These are phyloP conservation scores for Drosophila suzukii DNA, from an alignment of 1,140 invertebrate species.

Conservation along the genomic window DNA sequence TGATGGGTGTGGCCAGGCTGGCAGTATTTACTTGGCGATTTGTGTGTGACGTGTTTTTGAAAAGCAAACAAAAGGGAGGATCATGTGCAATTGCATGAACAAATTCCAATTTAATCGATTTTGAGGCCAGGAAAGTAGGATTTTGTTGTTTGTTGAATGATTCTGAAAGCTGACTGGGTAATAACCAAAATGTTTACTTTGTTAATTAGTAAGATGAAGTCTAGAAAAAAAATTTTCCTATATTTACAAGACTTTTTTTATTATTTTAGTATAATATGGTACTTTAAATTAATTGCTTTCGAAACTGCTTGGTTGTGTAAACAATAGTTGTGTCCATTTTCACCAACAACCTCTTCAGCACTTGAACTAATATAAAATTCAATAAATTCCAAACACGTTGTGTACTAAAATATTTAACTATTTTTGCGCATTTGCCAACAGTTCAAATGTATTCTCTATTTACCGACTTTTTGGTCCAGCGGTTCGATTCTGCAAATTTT, in stretches of 20 bases:
- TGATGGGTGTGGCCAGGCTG: conserved; percentile 37
- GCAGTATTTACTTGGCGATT: conserved; percentile 30
- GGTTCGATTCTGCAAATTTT: conserved; percentile 5
- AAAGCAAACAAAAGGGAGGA: conserved; percentile 14
- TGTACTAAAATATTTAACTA: conserved; percentile 18
- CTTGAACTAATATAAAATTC: conserved; percentile 11
- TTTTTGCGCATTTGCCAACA: conserved; percentile 7
- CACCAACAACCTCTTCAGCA: not conserved
- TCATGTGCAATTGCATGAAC: not conserved
- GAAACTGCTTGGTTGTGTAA: not conserved
- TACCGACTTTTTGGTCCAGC: conserved; percentile 30
- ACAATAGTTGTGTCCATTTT: not conserved
- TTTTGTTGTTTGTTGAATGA: not conserved
- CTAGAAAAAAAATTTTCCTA: too few species aligned
- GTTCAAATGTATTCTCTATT: conserved; percentile 15
- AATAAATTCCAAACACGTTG: conserved; percentile 14
- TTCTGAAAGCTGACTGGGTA: not conserved
- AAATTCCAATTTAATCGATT: conserved; percentile 5
- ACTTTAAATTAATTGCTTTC: not conserved
- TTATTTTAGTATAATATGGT: too few species aligned
- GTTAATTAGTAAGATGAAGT: not conserved
- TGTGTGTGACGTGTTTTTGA: conserved; percentile 8
- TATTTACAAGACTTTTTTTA: too few species aligned
- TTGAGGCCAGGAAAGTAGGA: not conserved
- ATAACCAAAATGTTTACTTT: not conserved